Conservation (phyloP, 2,797 vertebrate species). For the Cuculus canorus region DNA sequence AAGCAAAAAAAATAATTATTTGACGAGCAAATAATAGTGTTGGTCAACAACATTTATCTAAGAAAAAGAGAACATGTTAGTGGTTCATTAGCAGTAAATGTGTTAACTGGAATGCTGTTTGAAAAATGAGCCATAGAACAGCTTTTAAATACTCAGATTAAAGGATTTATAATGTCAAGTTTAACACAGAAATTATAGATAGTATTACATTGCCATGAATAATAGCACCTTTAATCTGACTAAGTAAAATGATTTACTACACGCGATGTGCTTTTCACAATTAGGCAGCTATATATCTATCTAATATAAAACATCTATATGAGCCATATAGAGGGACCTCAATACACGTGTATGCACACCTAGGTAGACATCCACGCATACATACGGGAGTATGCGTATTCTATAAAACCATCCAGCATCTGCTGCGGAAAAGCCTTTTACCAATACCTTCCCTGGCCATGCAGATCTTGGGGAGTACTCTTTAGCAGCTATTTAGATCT, state of each 20-base stretch:
- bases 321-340: background rate
- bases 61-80: slow-evolving; percentile 85
- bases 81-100: slow-evolving; percentile 88
- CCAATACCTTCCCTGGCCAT: background rate
- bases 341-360: background rate
- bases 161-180: slow-evolving; percentile 97
- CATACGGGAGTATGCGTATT: background rate
- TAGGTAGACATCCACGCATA: background rate
- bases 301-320: background rate
- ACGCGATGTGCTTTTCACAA: slow-evolving; percentile 45
- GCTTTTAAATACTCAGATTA: slow-evolving; percentile 93
- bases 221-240: slow-evolving; percentile 85
- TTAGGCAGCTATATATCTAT: slow-evolving; percentile 47
- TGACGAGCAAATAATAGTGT: slow-evolving; percentile 96
- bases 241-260: slow-evolving; percentile 79
- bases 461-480: background rate
- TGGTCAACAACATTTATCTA: slow-evolving; percentile 98
- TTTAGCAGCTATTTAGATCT: background rate
- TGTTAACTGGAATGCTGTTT: slow-evolving; percentile 88
- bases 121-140: slow-evolving; percentile 91
- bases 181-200: slow-evolving; percentile 89
- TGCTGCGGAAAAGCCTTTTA: background rate
- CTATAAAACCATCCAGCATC: background rate
- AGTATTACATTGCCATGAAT: slow-evolving; percentile 82
- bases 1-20: slow-evolving; percentile 96